Base-by-base conservation (phyloP, 2,888 invertebrate species). In the Tinea semifulvella region DNA sequence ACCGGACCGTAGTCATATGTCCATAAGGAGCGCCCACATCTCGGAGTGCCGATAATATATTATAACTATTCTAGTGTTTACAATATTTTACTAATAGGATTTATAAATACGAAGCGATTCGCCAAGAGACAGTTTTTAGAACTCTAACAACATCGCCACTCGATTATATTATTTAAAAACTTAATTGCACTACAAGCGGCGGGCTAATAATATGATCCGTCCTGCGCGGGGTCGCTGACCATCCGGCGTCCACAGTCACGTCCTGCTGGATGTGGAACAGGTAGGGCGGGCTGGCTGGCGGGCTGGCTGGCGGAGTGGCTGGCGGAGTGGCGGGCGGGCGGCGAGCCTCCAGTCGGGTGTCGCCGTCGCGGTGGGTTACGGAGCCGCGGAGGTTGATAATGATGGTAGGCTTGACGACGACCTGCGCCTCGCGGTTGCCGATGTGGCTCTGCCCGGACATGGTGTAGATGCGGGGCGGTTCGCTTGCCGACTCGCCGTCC, bases 251-350 rank as follows among this genome's bases (percentile, higher is more conserved):
- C 2, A 81, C 51, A 45, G 73, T 76, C 0, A 82, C 65, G 56
- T 79, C 77, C 59, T 81, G 80, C 31, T 72, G 76, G 1, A 81
- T 81, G 47, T 80, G 74, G 45, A 81, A 81, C 42, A 80, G 56
- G 38, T 73, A 79, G 16, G 67, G 67, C 1, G 68, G 62, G 11
- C 11, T 11, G 60, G 48, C 5, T 59, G 56, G 4, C 48, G 42
- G 48, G 54, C 4, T 61, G 62, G 18, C 57, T 55, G 16, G 65
- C 68, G 11, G 46, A 42, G 17, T 56, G 47, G 14, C 48, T 60
- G 11, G 58, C 60, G 47, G 62, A 8, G 3, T 14, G 13, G 2
- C 13, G 13, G 10, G 13, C 31, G 4, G 5, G 4, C n/a, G 28
- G 7, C 28, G 60, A 45, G 68, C 63, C 48, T 72, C 68, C 1